Conservation (phyloP, 23 tunicate species). For the Ascidia mentula region DNA sequence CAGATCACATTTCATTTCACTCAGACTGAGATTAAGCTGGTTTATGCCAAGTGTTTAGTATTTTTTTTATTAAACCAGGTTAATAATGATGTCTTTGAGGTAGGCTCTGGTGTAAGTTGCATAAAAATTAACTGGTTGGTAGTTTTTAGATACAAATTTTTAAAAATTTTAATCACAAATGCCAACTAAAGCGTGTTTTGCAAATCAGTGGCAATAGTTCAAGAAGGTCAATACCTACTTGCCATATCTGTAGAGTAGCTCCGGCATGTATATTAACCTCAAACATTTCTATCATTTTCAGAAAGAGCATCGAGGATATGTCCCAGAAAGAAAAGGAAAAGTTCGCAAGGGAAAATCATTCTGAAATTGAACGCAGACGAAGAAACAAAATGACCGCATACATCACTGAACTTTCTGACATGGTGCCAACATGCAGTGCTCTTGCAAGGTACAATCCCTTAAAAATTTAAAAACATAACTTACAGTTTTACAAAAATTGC, state of each 20-base stretch:
- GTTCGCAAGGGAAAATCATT: slow-evolving; percentile 92
- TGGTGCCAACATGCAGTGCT: slow-evolving; percentile 98
- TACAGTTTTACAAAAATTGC: not conserved
- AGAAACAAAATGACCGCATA: slow-evolving; percentile 96
- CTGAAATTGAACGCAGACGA: slow-evolving; percentile 87
- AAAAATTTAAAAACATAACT: too few relatives aligned
- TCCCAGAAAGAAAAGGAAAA: slow-evolving; percentile 92
- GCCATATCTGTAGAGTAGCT: too few relatives aligned
- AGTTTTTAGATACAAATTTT: too few relatives aligned
- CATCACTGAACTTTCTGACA: slow-evolving; percentile 91
- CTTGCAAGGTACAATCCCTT: slow-evolving; percentile 83
- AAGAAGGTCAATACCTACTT: too few relatives aligned
- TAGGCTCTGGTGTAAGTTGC: too few relatives aligned
- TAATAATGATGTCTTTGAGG: slow-evolving; percentile 3
- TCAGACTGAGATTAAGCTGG: not conserved
- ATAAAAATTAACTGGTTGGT: too few relatives aligned
- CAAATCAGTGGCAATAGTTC: too few relatives aligned
- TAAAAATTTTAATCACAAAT: too few relatives aligned
- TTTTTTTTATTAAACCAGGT: not conserved
- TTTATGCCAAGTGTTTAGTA: not conserved
- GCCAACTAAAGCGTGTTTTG: too few relatives aligned
- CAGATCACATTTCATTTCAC: not conserved
- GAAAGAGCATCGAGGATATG: slow-evolving; percentile 83
- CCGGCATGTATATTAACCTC: too few relatives aligned
- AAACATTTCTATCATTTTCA: too few relatives aligned